Conservation (phyloP, 2,797 vertebrate species). For the Tolypeutes matacus region DNA sequence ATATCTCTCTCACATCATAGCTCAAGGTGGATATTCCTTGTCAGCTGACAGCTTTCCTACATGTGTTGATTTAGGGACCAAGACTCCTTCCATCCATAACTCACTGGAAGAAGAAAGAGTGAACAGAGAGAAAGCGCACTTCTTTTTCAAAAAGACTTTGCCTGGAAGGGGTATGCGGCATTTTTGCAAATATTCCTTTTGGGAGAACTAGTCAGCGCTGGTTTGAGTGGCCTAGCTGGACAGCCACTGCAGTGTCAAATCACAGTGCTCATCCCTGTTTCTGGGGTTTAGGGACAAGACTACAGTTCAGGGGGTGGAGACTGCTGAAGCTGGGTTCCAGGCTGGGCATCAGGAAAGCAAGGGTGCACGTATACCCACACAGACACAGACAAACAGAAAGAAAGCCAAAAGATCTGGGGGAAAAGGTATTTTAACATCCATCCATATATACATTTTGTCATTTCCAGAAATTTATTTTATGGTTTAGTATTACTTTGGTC, state of each 20-base stretch:
- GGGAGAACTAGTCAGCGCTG: neutral
- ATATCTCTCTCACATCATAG: neutral
- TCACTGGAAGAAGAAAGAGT: neutral
- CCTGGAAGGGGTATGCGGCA: neutral
- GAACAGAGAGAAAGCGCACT: neutral
- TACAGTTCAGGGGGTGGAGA: neutral
- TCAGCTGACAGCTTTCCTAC: neutral
- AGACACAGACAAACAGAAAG: neutral
- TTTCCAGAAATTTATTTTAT: constrained; percentile 36
- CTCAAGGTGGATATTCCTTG: neutral
- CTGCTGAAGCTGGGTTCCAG: neutral
- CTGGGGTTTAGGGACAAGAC: neutral
- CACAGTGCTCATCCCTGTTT: neutral
- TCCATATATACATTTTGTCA: neutral
- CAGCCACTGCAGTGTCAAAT: neutral
- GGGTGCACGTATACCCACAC: neutral
- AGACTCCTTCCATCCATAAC: neutral
- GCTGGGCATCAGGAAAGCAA: neutral
- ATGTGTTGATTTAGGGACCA: neutral
- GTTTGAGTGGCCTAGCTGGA: neutral
- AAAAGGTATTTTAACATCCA: neutral
- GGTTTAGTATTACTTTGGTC: neutral
- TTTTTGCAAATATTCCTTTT: neutral
- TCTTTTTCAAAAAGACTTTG: neutral
- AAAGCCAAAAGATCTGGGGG: neutral